Evolutionary conservation across 1,140 invertebrate genomes (phyloP), one percentile per base, ranked within the genome.

Genomic region (Megalonaias nervosa): DNA sequence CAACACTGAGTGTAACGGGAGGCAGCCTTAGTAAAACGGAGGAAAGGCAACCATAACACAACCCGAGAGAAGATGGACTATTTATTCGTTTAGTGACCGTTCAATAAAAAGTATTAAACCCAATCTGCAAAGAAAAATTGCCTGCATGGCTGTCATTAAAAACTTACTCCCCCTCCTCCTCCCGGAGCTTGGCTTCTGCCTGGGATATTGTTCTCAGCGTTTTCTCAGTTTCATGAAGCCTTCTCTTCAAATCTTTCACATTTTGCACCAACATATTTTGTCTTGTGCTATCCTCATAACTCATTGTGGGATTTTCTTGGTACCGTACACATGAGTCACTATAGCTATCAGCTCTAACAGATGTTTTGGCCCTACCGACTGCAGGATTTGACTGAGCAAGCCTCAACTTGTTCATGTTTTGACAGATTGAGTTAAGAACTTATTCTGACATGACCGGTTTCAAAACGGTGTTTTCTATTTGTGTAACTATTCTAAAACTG

Each of bases 151-250:
- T 62, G 60, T 62, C 19, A 62, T 23, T 62, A n/a, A 23, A 13
- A 62, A 19, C 60, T 62, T 62, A 23, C 19, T 19, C 60, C 60
- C 60, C 23, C 23, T 62, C 19, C 60, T 23, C 23, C 13, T 62
- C 60, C 23, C 19, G 4, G 16, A 78, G 55, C 59, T 78, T 78
- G 13, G 70, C 70, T 67, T 88, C 86, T 58, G 86, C 81, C 21
- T 81, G 82, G 13, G 81, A 81, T 14, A 88, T 72, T 67, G 82
- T 86, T 64, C 85, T 86, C 65, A 88, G 72, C 60, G 82, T 87
- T 71, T 76, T 85, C 62, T 88, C 87, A 0, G 85, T 87, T 56
- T 86, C 85, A 55, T 77, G 56, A 21, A 88, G 76, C 69, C 85
- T 75, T 66, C 82, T 81, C 62, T 83, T 81, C 67, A 88, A 74